A percentile compares a stretch with the other conserved stretches of the same genome.
Conservation (phyloP, 2,888 invertebrate species). For the Heteromurus nitidus region DNA sequence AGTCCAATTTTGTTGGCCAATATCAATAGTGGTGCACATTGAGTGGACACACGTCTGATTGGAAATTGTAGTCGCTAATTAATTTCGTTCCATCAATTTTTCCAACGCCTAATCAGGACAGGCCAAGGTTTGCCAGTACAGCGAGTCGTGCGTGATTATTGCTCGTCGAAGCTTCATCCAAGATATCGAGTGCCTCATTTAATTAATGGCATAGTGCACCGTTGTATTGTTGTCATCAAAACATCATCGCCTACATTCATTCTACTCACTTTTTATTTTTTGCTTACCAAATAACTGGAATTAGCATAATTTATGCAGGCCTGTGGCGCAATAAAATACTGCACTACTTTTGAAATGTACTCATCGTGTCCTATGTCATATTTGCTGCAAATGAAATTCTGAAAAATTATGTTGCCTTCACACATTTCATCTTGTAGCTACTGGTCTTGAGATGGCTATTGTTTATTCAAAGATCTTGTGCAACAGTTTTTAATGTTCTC, state of each 20-base stretch:
- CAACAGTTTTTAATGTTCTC: neutral
- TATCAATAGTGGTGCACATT: neutral
- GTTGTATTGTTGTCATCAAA: neutral
- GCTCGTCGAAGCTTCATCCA: neutral
- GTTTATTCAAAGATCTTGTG: neutral
- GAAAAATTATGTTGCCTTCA: neutral
- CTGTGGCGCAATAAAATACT: neutral
- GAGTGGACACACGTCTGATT: conserved; percentile 1
- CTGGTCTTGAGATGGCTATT: conserved; percentile 1
- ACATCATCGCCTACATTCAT: neutral
- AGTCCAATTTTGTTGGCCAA: neutral
- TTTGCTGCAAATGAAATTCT: neutral
- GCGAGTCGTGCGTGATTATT: neutral
- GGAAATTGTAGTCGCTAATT: neutral
- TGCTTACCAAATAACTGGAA: conserved; percentile 17
- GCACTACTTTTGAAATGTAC: neutral
- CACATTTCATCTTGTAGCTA: neutral
- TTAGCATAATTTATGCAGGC: conserved; percentile 44
- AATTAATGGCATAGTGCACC: neutral
- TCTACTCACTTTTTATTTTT: neutral
- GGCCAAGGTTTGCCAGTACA: conserved; percentile 44
- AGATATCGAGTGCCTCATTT: neutral
- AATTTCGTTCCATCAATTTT: conserved; percentile 7
- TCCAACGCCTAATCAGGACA: conserved; percentile 1
- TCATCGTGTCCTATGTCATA: neutral